These are phyloP conservation scores for Melanotaenia maccullochi DNA, from an alignment of 2,797 vertebrate species.

Conservation along the genomic window DNA sequence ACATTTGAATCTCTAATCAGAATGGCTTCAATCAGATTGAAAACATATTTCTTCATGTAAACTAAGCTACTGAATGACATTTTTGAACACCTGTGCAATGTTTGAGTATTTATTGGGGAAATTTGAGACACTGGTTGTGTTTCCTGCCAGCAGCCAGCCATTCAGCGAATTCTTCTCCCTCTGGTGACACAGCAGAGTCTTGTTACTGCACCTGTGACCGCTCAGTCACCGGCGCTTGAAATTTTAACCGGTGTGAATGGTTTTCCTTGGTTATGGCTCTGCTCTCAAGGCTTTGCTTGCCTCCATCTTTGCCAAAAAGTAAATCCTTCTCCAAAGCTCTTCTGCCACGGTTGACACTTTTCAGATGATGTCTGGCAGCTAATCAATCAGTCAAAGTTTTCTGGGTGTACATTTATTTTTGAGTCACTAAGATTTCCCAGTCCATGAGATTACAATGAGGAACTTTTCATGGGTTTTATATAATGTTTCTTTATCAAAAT, in stretches of 20 bases:
- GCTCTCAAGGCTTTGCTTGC: constrained; percentile 64
- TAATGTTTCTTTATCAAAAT: background rate
- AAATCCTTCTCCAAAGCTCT: constrained; percentile 12
- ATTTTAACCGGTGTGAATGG: constrained; percentile 70
- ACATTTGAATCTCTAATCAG: background rate
- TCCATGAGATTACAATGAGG: background rate
- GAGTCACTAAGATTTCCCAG: background rate
- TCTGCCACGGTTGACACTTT: constrained; percentile 19
- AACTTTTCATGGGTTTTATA: background rate
- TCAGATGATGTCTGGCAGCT: constrained; percentile 17
- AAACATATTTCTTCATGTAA: background rate
- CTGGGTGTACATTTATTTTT: background rate
- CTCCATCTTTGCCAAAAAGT: constrained; percentile 31
- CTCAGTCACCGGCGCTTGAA: constrained; percentile 70
- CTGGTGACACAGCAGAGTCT: constrained; percentile 49
- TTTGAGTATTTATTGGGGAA: constrained; percentile 24
- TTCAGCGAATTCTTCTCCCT: constrained; percentile 28
- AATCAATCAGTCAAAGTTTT: constrained; percentile 3
- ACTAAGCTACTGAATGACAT: background rate
- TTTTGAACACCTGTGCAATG: constrained; percentile 4
- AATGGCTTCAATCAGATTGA: background rate
- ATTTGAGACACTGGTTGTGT: constrained; percentile 41
- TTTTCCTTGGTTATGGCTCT: constrained; percentile 49
- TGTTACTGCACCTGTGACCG: constrained; percentile 52
- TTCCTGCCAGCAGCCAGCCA: constrained; percentile 42